These are phyloP conservation scores for Leptocoma aspasia DNA, from an alignment of 2,113 vertebrate species.

Conservation along the genomic window DNA sequence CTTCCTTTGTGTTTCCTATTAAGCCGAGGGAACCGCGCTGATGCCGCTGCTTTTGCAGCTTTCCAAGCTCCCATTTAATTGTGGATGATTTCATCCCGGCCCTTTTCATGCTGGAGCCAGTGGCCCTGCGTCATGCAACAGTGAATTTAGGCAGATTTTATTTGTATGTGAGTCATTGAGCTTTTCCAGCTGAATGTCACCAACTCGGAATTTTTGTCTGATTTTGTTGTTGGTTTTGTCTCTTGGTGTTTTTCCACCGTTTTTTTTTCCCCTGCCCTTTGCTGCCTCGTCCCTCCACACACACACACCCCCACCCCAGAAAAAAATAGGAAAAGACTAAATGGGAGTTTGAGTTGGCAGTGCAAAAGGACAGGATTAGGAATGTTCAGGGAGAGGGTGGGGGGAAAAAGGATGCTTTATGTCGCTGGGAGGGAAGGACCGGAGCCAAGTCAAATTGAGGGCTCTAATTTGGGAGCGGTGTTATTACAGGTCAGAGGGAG, in stretches of 20 bases:
- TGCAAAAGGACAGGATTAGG: slow-evolving; percentile 61
- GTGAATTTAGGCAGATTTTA: slow-evolving; percentile 73
- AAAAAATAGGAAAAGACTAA: slow-evolving; percentile 60
- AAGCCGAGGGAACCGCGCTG: slow-evolving; percentile 30
- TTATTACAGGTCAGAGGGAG: slow-evolving; percentile 81
- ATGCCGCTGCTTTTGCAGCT: slow-evolving; percentile 39
- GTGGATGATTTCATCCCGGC: slow-evolving; percentile 72
- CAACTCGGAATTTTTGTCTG: slow-evolving; percentile 78
- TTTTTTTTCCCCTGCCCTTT: slow-evolving; percentile 45
- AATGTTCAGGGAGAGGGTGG: slow-evolving; percentile 31
- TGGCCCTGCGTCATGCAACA: slow-evolving; percentile 69
- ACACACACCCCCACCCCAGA: accelerated
- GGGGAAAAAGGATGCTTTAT: slow-evolving; percentile 70
- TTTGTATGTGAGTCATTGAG: slow-evolving; percentile 79
- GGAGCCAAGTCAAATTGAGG: slow-evolving; percentile 78
- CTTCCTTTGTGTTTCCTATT: slow-evolving; percentile 61
- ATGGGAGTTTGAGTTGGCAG: slow-evolving; percentile 69
- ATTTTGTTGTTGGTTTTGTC: slow-evolving; percentile 79
- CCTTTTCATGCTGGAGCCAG: slow-evolving; percentile 67
- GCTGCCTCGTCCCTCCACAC: neutral
- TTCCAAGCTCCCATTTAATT: slow-evolving; percentile 61
- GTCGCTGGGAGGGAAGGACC: slow-evolving; percentile 66
- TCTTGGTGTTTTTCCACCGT: slow-evolving; percentile 73
- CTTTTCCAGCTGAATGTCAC: slow-evolving; percentile 80
- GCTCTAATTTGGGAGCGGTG: slow-evolving; percentile 84